Evolutionary conservation across 37 sponge, comb jelly and placozoan genomes (phyloP).

Genomic region (Cliona cf. orientalis): DNA sequence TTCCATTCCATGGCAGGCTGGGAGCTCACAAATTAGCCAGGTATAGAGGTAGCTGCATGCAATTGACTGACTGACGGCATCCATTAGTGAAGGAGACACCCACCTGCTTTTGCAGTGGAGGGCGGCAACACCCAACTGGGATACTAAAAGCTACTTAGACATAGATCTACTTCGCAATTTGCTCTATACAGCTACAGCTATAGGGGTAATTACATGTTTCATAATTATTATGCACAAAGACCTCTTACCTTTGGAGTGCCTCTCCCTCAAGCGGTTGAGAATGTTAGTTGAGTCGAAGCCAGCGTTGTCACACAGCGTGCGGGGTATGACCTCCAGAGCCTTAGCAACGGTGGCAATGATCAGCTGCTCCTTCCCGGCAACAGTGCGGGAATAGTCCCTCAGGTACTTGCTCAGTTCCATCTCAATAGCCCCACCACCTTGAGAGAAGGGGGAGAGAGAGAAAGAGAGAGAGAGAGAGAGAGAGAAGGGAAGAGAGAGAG

Average conservation of each 20-base stretch:
- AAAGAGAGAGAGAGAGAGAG: background rate
- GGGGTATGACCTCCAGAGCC: slow-evolving; percentile 96
- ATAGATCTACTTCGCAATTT: too few species aligned
- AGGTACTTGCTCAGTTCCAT: slow-evolving; percentile 96
- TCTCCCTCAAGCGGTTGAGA: slow-evolving; percentile 96
- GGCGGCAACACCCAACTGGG: too few species aligned
- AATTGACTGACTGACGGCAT: too few species aligned
- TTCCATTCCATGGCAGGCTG: too few species aligned
- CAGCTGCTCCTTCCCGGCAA: slow-evolving; percentile 98
- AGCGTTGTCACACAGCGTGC: slow-evolving; percentile 99
- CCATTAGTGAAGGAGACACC: too few species aligned
- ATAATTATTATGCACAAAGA: too few species aligned
- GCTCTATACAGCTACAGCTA: too few species aligned
- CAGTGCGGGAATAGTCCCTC: slow-evolving; percentile 86
- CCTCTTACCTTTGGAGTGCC: slow-evolving; percentile 85
- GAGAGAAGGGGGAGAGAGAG: background rate
- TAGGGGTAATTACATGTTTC: too few species aligned
- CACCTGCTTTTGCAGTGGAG: too few species aligned
- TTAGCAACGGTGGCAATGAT: slow-evolving; percentile 93
- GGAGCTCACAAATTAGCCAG: too few species aligned
- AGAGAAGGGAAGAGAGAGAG: background rate
- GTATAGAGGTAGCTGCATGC: too few species aligned
- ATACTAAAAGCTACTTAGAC: too few species aligned
- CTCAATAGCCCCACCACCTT: slow-evolving; percentile 99
- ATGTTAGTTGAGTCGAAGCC: slow-evolving; percentile 98